Evolutionary conservation across 2,797 vertebrate genomes (phyloP).

Genomic region (Staurois parvus): DNA sequence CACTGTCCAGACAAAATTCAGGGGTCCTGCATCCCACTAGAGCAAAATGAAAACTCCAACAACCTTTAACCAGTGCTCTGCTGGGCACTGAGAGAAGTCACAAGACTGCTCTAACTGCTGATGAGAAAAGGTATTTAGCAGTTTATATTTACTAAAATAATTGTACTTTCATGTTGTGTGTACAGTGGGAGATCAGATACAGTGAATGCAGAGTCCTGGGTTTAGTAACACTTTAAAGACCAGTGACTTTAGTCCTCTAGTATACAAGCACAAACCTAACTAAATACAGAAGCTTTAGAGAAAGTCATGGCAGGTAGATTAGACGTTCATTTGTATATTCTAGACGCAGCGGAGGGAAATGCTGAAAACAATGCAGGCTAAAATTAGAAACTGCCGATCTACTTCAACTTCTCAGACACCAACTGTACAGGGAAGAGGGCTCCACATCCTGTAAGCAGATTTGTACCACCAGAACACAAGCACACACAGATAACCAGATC

Average conservation of each 20-base stretch:
- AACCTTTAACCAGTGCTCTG: too few relatives aligned
- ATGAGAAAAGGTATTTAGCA: too few relatives aligned
- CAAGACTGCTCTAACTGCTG: too few relatives aligned
- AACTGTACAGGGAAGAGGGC: slow-evolving; percentile 41
- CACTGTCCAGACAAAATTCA: too few relatives aligned
- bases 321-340: not conserved
- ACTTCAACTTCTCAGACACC: slow-evolving; percentile 11
- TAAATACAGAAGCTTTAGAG: not conserved
- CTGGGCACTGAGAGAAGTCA: too few relatives aligned
- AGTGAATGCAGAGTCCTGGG: too few relatives aligned
- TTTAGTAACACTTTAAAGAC: too few relatives aligned
- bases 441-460: slow-evolving; percentile 44
- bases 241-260: not conserved
- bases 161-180: too few relatives aligned
- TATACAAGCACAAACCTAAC: not conserved
- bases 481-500: slow-evolving; percentile 4
- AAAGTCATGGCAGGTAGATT: not conserved
- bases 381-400: slow-evolving; percentile 42
- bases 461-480: not conserved
- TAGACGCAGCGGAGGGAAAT: slow-evolving; percentile 18
- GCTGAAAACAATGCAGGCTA: slow-evolving; percentile 12
- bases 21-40: too few relatives aligned
- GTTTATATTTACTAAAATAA: too few relatives aligned
- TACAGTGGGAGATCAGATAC: too few relatives aligned
- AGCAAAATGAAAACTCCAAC: too few relatives aligned